Base-by-base conservation (phyloP, 2,888 invertebrate genomes). In the Halictus ligatus region DNA sequence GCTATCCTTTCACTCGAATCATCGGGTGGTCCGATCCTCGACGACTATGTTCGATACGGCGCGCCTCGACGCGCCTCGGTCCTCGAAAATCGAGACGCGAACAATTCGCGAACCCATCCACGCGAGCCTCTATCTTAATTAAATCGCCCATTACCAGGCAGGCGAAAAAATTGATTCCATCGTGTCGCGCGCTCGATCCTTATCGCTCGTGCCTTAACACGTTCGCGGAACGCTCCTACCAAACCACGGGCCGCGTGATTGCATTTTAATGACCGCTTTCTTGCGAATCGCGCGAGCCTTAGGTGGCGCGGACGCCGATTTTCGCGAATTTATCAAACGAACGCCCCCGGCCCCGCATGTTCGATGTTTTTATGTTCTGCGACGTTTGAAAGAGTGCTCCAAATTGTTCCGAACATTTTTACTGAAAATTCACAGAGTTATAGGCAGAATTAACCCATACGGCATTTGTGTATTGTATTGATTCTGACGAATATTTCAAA, bases 1-100 rank as follows among this genome's bases (percentile, higher is more conserved):
- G 35, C 80, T 84, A 75, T 64, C 75, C 88, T 87, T 79, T 87
- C 81, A 75, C 76, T 79, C 76, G 85, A 82, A 81, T 83, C 82
- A 79, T 82, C 84, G 82, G 76, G 58, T 81, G 79, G 76, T 75
- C 76, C 80, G 79, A 58, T 75, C 75, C 48, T 71, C 82, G 71
- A 13, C 64, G 29, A 18, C 29, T 15, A 18, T 35, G 18, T 18
- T 18, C 29, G 1, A 64, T 35, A 35, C 8, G 29, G 2, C 25
- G 5, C 5, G 25, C 25, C 13, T 25, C 25, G 25, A 25, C 2
- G 18, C 64, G 12, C 48, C 29, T 18, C 15, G 21, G 8, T 21
- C 15, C 73, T 35, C 54, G 54, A 71, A 79, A 83, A 74, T 54
- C 46, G 50, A 75, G 72, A 50, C 13, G 43, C 76, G 50, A 58